A percentile compares a stretch with the other conserved stretches of the same genome.
Evolutionary conservation across 2,888 invertebrate species (phyloP).

Genomic region (Drosophila longiperda): DNA sequence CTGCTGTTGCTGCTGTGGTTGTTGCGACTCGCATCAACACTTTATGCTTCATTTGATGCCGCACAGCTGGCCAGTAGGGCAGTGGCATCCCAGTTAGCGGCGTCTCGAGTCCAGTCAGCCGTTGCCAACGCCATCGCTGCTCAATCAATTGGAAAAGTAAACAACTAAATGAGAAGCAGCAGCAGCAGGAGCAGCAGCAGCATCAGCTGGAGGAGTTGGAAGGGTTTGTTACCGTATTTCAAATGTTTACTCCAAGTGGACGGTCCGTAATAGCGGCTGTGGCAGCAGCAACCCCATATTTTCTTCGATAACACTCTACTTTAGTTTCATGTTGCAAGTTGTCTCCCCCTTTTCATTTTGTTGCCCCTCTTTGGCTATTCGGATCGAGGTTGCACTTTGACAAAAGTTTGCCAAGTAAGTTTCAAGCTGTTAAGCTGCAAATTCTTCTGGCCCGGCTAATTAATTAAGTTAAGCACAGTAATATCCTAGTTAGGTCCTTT

Average conservation of each 20-base stretch:
- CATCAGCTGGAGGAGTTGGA: not conserved
- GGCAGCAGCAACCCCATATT: slow-evolving; percentile 19
- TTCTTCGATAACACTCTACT: not conserved
- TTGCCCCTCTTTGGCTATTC: not conserved
- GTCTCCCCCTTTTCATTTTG: not conserved
- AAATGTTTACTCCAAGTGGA: slow-evolving; percentile 46
- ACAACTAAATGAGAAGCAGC: slow-evolving; percentile 46
- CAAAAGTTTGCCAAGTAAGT: slow-evolving; percentile 51
- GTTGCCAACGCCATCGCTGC: slow-evolving; percentile 41
- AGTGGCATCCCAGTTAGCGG: slow-evolving; percentile 22
- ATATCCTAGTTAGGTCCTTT: slow-evolving; percentile 41
- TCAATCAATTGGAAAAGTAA: slow-evolving; percentile 77
- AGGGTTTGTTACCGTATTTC: slow-evolving; percentile 37
- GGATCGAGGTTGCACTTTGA: slow-evolving; percentile 34
- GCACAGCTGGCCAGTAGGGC: slow-evolving; percentile 45
- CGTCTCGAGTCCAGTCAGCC: slow-evolving; percentile 34
- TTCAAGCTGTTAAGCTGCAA: slow-evolving; percentile 51
- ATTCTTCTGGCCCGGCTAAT: slow-evolving; percentile 47
- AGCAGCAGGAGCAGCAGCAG: not conserved
- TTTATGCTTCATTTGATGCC: slow-evolving; percentile 70
- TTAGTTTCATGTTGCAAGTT: slow-evolving; percentile 25
- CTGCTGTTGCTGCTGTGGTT: slow-evolving; percentile 22
- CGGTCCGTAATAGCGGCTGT: slow-evolving; percentile 25
- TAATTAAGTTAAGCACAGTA: slow-evolving; percentile 58
- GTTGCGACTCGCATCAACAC: slow-evolving; percentile 62